Evolutionary conservation across 2,888 invertebrate genomes (phyloP).

Genomic region (Drymonia ruficornis): DNA sequence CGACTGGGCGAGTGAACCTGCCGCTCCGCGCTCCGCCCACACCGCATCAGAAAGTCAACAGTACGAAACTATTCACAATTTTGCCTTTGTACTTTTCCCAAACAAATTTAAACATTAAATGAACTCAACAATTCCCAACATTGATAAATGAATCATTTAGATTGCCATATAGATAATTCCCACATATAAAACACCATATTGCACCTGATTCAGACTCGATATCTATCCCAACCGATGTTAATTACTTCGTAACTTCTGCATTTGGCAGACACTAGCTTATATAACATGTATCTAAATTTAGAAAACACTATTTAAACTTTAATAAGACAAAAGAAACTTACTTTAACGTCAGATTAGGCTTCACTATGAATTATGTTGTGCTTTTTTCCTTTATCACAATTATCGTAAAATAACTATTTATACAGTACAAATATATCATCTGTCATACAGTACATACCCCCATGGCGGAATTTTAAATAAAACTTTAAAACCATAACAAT

Average conservation of each 20-base stretch:
- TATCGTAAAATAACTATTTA: constrained; percentile 71
- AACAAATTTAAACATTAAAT: constrained; percentile 44
- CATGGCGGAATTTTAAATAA: constrained; percentile 56
- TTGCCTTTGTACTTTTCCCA: constrained; percentile 54
- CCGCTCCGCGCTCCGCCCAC: constrained; percentile 11
- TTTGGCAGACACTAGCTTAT: constrained; percentile 59
- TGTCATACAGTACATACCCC: constrained; percentile 72
- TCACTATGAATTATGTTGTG: constrained; percentile 78
- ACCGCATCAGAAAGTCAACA: constrained; percentile 30
- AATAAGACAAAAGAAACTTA: constrained; percentile 67
- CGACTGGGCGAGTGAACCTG: neutral
- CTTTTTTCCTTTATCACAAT: constrained; percentile 81
- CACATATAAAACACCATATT: constrained; percentile 60
- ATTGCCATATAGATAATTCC: constrained; percentile 39
- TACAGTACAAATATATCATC: constrained; percentile 62
- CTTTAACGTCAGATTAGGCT: constrained; percentile 77
- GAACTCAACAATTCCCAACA: constrained; percentile 39
- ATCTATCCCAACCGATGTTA: constrained; percentile 54
- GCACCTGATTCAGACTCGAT: constrained; percentile 66
- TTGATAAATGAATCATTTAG: constrained; percentile 28
- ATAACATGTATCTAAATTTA: constrained; percentile 65
- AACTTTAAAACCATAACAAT: constrained; percentile 60
- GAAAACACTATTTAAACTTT: constrained; percentile 66
- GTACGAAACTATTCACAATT: constrained; percentile 45
- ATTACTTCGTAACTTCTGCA: constrained; percentile 52